These are phyloP conservation scores for Eulemur macaco DNA, from an alignment of 2,113 vertebrate genomes.

Conservation along the genomic window DNA sequence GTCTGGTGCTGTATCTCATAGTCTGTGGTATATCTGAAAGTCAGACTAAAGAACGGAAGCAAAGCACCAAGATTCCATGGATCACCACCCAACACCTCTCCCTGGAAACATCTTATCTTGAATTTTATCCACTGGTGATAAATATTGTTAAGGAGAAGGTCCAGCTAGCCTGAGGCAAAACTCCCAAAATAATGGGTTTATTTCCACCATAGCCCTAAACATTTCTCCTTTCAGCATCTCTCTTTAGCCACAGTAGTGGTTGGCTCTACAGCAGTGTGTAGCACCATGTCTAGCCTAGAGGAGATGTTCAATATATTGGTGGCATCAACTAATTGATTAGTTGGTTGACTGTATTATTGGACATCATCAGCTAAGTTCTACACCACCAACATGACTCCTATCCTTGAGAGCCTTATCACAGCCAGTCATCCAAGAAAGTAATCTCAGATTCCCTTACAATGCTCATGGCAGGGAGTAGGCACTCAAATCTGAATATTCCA, in stretches of 20 bases:
- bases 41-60: background rate
- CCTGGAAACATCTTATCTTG: background rate
- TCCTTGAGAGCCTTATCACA: background rate
- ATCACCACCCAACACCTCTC: background rate
- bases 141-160: conserved; percentile 31
- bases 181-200: background rate
- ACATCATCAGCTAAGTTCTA: background rate
- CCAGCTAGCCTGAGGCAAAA: background rate
- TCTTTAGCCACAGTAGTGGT: background rate
- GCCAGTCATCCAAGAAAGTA: background rate
- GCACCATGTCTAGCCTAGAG: background rate
- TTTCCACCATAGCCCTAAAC: background rate
- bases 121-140: background rate
- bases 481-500: conserved; percentile 43
- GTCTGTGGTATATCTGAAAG: background rate
- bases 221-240: background rate
- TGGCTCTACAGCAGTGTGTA: background rate
- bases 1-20: background rate
- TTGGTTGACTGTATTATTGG: background rate
- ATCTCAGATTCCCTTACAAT: conserved; percentile 8
- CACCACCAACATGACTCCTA: background rate
- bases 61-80: background rate
- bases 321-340: background rate
- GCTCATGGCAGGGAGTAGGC: background rate
- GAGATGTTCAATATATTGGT: background rate